These are phyloP conservation scores for Idaea aversata DNA, from an alignment of 2,888 invertebrate genomes.

Conservation along the genomic window DNA sequence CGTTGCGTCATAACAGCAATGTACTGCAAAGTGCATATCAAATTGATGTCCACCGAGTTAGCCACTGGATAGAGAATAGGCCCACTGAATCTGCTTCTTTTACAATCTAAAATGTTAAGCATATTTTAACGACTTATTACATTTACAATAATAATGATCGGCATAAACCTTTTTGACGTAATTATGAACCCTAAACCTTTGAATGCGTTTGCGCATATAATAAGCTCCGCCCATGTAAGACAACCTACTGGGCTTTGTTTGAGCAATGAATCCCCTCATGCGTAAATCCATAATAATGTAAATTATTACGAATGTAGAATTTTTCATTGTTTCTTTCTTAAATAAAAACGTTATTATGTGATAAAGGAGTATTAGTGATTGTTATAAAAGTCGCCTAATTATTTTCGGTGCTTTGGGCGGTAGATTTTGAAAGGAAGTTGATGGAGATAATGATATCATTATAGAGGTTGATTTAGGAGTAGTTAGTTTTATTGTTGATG, in stretches of 20 bases:
- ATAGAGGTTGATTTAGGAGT: constrained; percentile 1
- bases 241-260: constrained; percentile 62
- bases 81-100: too few species aligned
- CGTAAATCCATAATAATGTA: constrained; percentile 29
- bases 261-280: constrained; percentile 48
- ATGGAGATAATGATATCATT: constrained; percentile 1
- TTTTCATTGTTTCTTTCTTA: constrained; percentile 26
- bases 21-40: too few species aligned
- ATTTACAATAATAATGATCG: not conserved
- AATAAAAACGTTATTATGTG: constrained; percentile 23
- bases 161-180: not conserved
- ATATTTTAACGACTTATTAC: not conserved
- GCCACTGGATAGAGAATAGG: too few species aligned
- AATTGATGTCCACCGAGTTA: too few species aligned
- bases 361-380: constrained; percentile 9
- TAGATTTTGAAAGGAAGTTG: not conserved
- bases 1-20: too few species aligned
- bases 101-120: not conserved
- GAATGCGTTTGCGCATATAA: constrained; percentile 49
- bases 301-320: not conserved
- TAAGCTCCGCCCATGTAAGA: constrained; percentile 55
- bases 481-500: not conserved
- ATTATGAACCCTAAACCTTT: not conserved
- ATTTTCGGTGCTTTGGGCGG: not conserved
- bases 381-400: constrained; percentile 1